Conservation (phyloP, 2,113 vertebrate genomes). For the Riparia riparia region DNA sequence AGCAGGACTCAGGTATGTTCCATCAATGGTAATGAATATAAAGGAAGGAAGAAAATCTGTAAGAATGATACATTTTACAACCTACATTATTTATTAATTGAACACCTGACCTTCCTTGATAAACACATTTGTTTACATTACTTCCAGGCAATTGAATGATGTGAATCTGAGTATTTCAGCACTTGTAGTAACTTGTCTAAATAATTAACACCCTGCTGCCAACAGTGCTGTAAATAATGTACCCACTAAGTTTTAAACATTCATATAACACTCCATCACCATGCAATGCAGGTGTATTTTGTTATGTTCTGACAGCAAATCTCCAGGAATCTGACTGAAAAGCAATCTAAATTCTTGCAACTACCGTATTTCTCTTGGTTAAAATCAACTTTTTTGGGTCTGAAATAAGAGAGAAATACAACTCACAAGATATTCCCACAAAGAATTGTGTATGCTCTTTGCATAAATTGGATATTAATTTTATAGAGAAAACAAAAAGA, state of each 20-base stretch:
- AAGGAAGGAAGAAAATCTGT: not conserved
- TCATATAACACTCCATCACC: not conserved
- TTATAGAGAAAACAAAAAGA: not conserved
- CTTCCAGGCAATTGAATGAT: not conserved
- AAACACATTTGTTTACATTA: not conserved
- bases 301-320: not conserved
- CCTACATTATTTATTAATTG: not conserved
- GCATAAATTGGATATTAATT: not conserved
- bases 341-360: not conserved
- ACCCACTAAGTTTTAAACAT: not conserved
- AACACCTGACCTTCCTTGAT: not conserved
- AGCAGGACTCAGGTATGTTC: not conserved
- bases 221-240: conserved; percentile 2
- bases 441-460: not conserved
- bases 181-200: not conserved
- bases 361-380: not conserved
- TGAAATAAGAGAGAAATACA: not conserved
- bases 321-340: not conserved
- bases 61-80: not conserved
- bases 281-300: not conserved
- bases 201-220: not conserved
- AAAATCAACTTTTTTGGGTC: not conserved
- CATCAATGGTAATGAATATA: not conserved
- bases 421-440: not conserved
- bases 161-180: not conserved